These are phyloP conservation scores for Polypedilum vanderplanki DNA, from an alignment of 1,140 invertebrate species.

Conservation along the genomic window DNA sequence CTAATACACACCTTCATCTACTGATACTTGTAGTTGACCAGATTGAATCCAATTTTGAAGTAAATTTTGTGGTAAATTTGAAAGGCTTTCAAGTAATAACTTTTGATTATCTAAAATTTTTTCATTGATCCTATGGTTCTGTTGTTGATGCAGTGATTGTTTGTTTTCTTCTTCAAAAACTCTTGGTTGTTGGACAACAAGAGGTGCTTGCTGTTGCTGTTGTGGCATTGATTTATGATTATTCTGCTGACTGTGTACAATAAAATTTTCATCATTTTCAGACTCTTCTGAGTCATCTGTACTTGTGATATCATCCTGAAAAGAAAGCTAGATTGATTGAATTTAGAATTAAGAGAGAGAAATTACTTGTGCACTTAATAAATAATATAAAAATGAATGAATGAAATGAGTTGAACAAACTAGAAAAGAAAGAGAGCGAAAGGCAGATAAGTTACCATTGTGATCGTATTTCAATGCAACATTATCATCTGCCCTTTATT, in stretches of 20 bases:
- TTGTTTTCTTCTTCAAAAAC: background rate
- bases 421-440: background rate
- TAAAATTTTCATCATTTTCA: constrained; percentile 20
- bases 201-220: background rate
- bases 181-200: background rate
- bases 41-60: constrained; percentile 21
- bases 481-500: background rate
- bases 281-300: constrained; percentile 25
- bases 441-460: background rate
- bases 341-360: background rate
- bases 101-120: constrained; percentile 23
- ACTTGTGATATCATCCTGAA: constrained; percentile 22
- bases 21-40: background rate
- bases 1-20: background rate
- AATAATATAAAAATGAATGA: no score
- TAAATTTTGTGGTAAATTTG: background rate
- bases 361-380: no score
- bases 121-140: constrained; percentile 1
- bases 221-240: background rate
- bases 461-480: background rate
- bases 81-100: constrained; percentile 13
- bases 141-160: background rate
- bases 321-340: constrained; percentile 15
- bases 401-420: background rate
- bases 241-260: background rate